Evolutionary conservation across 2,888 invertebrate genomes (phyloP), one percentile per base, ranked within the genome.

Genomic region (Masnerella sp.): DNA sequence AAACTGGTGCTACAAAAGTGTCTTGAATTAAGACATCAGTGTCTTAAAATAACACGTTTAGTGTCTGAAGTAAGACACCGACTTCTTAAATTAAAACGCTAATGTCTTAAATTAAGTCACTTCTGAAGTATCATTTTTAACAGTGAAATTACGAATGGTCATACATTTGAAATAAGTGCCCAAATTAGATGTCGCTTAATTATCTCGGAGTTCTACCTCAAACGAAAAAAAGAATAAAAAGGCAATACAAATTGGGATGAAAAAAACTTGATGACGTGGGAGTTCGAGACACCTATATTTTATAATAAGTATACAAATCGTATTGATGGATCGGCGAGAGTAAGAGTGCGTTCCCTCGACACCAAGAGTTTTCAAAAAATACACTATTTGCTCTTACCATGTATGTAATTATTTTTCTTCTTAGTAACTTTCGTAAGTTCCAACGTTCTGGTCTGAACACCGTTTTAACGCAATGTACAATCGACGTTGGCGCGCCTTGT

Each of bases 301-400:
- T 74, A 74, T 74, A 76, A 76, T 74, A 74, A 76, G 71, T 76
- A 76, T 76, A 76, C 71, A 76, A 76, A 74, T 76, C 58, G 74
- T 68, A 74, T 76, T 76, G 73, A 74, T 76, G 74, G 76, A 76
- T 74, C 71, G 76, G 71, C 69, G 71, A 76, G 72, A 74, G 69
- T 74, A 76, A 76, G 74, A 74, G 74, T 74, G 76, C 71, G 76
- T 76, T 74, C 76, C 65, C 76, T 76, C 76, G 64, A 76, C 76
- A 74, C 69, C 68, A 76, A 76, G 74, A 76, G 65, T 71, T 76
- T 74, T 76, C 71, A 74, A 76, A 76, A 76, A 76, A 76, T 76
- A 76, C 76, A 75, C 73, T 67, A 77, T 69, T 77, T 73, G 69
- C 75, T 73, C 65, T 67, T 75, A 73, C 64, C 61, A 69, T 54